A percentile compares a stretch with the other conserved stretches of the same genome.
These are phyloP conservation scores for Bombus fervidus DNA, from an alignment of 1,140 invertebrate genomes.

Conservation along the genomic window DNA sequence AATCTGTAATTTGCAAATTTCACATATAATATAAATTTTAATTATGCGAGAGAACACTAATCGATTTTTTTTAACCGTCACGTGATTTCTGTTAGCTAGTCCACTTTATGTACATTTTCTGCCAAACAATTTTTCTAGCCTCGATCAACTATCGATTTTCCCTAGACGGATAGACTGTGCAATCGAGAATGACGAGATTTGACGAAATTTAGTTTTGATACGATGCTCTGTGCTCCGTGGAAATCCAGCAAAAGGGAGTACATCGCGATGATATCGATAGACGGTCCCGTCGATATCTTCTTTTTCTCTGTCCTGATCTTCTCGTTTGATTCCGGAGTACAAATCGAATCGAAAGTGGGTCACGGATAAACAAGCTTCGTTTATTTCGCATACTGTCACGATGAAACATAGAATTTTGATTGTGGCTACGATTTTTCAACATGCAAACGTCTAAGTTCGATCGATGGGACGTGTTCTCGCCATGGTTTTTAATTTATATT, in stretches of 20 bases:
- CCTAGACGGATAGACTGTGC: background rate
- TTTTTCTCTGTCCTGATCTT: constrained; percentile 37
- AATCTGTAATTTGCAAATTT: background rate
- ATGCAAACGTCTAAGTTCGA: background rate
- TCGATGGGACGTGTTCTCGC: background rate
- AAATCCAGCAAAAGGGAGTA: constrained; percentile 41
- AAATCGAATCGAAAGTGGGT: constrained; percentile 50
- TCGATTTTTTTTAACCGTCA: background rate
- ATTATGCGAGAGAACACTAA: background rate
- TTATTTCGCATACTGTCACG: constrained; percentile 31
- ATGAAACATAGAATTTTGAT: constrained; percentile 28
- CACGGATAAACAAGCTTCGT: constrained; percentile 45
- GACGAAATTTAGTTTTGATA: constrained; percentile 60
- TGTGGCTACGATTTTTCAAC: constrained; percentile 7
- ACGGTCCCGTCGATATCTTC: constrained; percentile 24
- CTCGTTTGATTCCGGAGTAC: constrained; percentile 11
- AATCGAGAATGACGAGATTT: constrained; percentile 50
- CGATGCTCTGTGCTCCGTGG: constrained; percentile 22
- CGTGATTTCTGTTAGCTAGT: background rate
- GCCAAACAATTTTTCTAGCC: background rate
- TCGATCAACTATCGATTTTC: constrained; percentile 3
- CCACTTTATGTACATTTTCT: background rate
- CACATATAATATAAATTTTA: background rate
- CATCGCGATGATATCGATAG: constrained; percentile 27
- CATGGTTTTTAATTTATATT: background rate